Percentiles rank a stretch among this genome's conserved stretches.
Evolutionary conservation across 2,888 invertebrate genomes (phyloP).

Genomic region (Notodromas monacha): DNA sequence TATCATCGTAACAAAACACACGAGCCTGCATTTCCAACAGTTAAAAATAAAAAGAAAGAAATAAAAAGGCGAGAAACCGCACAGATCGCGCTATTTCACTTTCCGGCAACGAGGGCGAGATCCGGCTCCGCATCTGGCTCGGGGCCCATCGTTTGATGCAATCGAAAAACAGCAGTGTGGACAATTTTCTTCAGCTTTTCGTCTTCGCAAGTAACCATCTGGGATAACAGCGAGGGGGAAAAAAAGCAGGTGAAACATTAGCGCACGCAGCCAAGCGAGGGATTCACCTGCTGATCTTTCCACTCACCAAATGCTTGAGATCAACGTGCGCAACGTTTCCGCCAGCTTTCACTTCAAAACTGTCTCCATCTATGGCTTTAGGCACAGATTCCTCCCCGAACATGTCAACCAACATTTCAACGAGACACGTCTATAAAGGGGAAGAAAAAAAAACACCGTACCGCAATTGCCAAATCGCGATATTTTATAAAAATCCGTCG

Average conservation of each 20-base stretch:
- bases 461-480: not conserved
- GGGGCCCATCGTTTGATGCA: too few relatives aligned
- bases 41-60: too few relatives aligned
- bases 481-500: not conserved
- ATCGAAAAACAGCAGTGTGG: slow-evolving; percentile 44
- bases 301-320: slow-evolving; percentile 33
- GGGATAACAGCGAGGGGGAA: too few relatives aligned
- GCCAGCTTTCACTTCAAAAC: slow-evolving; percentile 48
- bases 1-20: too few relatives aligned
- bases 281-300: too few relatives aligned
- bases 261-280: too few relatives aligned
- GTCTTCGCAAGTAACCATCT: slow-evolving; percentile 56
- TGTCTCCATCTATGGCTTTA: slow-evolving; percentile 68
- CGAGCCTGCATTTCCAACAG: too few relatives aligned
- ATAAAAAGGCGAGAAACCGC: too few relatives aligned
- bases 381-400: slow-evolving; percentile 76
- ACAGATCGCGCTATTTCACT: too few relatives aligned
- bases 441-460: slow-evolving; percentile 8
- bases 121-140: too few relatives aligned
- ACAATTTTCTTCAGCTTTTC: slow-evolving; percentile 47
- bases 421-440: slow-evolving; percentile 33
- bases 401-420: slow-evolving; percentile 72
- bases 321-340: slow-evolving; percentile 56
- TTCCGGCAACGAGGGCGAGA: too few relatives aligned
- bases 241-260: too few relatives aligned